Evolutionary conservation across 2,888 invertebrate species (phyloP).

Genomic region (Margaritifera margaritifera): DNA sequence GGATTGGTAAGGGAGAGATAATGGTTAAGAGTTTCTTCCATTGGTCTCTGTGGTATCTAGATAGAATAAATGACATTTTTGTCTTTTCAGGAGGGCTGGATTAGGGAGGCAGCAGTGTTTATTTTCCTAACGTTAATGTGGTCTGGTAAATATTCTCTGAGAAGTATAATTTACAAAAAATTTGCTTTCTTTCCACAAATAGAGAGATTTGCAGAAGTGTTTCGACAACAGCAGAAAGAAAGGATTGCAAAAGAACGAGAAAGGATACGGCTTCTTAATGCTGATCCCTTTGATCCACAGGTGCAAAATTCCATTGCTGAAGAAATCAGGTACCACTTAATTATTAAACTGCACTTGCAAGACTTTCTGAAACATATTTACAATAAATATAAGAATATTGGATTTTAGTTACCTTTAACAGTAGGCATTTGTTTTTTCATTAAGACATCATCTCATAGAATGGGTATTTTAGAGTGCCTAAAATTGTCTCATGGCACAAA

Average conservation of each 20-base stretch:
- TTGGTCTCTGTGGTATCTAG: too few species aligned
- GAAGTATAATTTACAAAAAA: too few species aligned
- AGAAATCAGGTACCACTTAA: conserved; percentile 84
- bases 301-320: conserved; percentile 96
- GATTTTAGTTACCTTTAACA: too few species aligned
- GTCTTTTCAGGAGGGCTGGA: neutral
- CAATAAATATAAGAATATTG: neutral
- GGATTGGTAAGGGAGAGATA: too few species aligned
- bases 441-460: too few species aligned
- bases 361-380: neutral
- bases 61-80: neutral
- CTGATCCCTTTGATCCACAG: conserved; percentile 96
- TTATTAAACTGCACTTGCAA: neutral
- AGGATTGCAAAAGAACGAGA: conserved; percentile 88
- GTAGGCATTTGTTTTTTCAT: too few species aligned
- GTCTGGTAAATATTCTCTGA: too few species aligned
- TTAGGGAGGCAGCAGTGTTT: neutral
- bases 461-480: too few species aligned
- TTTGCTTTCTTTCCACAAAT: conserved; percentile 9
- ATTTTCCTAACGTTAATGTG: neutral
- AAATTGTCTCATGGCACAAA: too few species aligned
- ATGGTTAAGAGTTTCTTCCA: too few species aligned
- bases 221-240: conserved; percentile 80
- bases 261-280: conserved; percentile 89
- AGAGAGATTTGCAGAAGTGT: conserved; percentile 67